These are phyloP conservation scores for Mus caroli DNA, from an alignment of 2,797 vertebrate genomes.

Conservation along the genomic window DNA sequence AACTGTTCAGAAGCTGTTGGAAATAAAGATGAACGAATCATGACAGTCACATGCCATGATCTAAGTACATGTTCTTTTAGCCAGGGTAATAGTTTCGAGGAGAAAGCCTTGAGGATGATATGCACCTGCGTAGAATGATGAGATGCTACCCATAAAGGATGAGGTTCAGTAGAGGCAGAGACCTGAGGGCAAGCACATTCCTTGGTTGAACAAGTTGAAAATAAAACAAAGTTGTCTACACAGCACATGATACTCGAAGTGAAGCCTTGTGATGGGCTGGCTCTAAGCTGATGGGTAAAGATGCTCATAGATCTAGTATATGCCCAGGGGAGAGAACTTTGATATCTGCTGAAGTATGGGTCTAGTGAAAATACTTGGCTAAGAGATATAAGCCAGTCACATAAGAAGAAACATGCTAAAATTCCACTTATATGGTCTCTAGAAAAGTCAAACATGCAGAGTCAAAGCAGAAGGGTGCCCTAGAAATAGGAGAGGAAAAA, in stretches of 20 bases:
- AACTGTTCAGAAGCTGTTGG: not conserved
- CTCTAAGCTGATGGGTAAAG: not conserved
- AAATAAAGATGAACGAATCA: not conserved
- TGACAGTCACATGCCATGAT: rapidly evolving
- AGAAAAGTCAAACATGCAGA: not conserved
- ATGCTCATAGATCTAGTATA: rapidly evolving
- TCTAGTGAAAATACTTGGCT: not conserved
- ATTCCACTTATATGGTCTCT: not conserved
- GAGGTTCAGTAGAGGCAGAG: not conserved
- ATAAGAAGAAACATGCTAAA: rapidly evolving
- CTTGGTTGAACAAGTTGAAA: not conserved
- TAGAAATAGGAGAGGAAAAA: rapidly evolving
- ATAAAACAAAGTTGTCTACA: not conserved
- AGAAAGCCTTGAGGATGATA: not conserved
- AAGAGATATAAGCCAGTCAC: not conserved
- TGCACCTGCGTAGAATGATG: not conserved
- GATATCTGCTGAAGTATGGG: too few species aligned
- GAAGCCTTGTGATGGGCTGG: not conserved
- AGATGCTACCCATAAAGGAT: not conserved
- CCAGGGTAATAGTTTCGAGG: not conserved
- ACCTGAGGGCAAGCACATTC: not conserved
- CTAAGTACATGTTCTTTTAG: not conserved
- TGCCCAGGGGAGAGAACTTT: not conserved
- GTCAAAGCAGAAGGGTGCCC: not conserved
- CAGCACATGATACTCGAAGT: not conserved